phyloP scores from a whole-genome alignment of 2,797 vertebrate genomes.

The Melanotaenia nigrans region DNA sequence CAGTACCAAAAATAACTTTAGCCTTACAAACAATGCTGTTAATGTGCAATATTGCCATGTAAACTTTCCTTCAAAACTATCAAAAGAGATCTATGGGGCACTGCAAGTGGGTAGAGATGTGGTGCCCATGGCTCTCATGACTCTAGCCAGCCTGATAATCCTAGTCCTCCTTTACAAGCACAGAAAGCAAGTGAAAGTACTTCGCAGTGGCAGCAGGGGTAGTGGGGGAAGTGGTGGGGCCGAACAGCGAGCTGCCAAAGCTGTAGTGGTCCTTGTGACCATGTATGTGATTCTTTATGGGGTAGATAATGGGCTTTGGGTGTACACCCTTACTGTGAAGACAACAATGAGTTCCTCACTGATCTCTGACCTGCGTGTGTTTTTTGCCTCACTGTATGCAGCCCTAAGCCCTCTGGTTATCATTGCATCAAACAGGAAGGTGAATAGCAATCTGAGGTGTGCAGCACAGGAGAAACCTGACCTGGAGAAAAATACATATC shows the following conservation, averaged over 20 bases:
- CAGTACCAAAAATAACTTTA: slow-evolving; percentile 54
- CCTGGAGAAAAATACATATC: slow-evolving; percentile 30
- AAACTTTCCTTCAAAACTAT: slow-evolving; percentile 71
- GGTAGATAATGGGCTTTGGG: slow-evolving; percentile 82
- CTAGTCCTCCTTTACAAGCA: slow-evolving; percentile 81
- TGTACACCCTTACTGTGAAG: slow-evolving; percentile 79
- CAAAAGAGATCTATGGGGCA: slow-evolving; percentile 71
- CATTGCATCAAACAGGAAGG: slow-evolving; percentile 81
- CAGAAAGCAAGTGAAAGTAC: slow-evolving; percentile 71
- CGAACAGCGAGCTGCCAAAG: slow-evolving; percentile 77
- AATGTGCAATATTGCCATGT: slow-evolving; percentile 80
- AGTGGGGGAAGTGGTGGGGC: slow-evolving; percentile 34
- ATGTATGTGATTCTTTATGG: slow-evolving; percentile 81
- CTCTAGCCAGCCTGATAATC: slow-evolving; percentile 76
- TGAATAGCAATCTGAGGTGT: slow-evolving; percentile 74
- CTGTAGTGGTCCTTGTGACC: slow-evolving; percentile 77
- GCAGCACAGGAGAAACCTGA: slow-evolving; percentile 35
- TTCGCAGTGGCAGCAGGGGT: slow-evolving; percentile 43
- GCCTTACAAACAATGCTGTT: slow-evolving; percentile 52
- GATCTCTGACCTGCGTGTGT: slow-evolving; percentile 80
- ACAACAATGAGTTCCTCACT: slow-evolving; percentile 75
- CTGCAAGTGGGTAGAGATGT: slow-evolving; percentile 78
- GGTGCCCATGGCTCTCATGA: slow-evolving; percentile 82
- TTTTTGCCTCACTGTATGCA: slow-evolving; percentile 82
- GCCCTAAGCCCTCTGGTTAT: slow-evolving; percentile 81